Base-by-base conservation (phyloP, 2,113 vertebrate species). In the Emberiza fucata region DNA sequence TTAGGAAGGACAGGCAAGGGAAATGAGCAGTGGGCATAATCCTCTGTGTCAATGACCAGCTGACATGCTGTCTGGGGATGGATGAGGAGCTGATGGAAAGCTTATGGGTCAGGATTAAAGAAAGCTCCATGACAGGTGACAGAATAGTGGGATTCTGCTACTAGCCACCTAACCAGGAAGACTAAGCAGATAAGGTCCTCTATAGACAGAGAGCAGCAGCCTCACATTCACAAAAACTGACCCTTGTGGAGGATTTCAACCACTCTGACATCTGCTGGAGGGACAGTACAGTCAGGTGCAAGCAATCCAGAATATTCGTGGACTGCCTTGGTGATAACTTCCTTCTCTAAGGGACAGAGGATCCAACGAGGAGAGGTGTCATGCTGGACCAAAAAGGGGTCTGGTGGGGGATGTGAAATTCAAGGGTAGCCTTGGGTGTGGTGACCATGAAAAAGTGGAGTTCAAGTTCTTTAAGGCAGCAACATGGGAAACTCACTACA, bases 281-380 rank as follows among this genome's bases (percentile, higher is more conserved):
- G 42, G 25, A 64, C 57, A 56, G 25, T 8, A 8, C 8, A 42
- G 17, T 48, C 40, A 64, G 29, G 11, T 9, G 5, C 11, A 31
- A 64, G 31, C 17, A 63, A 56, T 25, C 16, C n/a, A 56, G 35
- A 25, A 48, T 0, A 2, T 53, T 54, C 33, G 18, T 0, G 0
- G 14, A 53, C 29, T 61, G 28, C 24, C 20, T 63, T n/a, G n/a
- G 54, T 24, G 16, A 33, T 14, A 63, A 47, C 10, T 40, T 56
- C 57, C 42, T 64, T 56, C 75, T 64, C 25, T 24, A 31, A 35
- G 29, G 29, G n/a, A 48, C 3, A 56, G 23, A 61, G 28, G 15
- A 54, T 40, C 40, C 40, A 54, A 5, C 1, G 2, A 45, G 2
- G 15, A 45, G 54, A 69, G 19, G 15, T 16, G 47, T 22, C 33